Percentiles rank a stretch among this genome's conserved stretches.
phyloP scores from a whole-genome alignment of 2,888 invertebrate species.

The Silvanus unidentatus region DNA sequence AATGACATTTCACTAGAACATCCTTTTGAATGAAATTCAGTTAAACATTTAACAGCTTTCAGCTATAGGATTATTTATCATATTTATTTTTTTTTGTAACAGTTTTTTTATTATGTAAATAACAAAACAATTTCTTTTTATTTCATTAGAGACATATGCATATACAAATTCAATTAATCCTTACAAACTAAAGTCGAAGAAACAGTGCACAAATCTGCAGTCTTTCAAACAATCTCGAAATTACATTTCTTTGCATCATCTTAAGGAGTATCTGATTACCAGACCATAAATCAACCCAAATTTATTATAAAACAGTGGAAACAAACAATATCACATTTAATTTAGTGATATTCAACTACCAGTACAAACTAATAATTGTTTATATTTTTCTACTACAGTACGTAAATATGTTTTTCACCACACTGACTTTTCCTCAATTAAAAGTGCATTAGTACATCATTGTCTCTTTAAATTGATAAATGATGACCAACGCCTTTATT shows the following conservation, averaged over 20 bases:
- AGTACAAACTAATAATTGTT: no score
- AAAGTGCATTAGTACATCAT: no score
- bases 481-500: no score
- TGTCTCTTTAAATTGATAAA: no score
- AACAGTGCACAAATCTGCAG: slow-evolving; percentile 2
- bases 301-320: no score
- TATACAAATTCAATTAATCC: neutral
- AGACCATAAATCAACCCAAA: no score
- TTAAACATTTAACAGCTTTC: neutral
- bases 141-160: neutral
- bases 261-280: no score
- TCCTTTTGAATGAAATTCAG: neutral
- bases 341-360: no score
- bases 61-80: neutral
- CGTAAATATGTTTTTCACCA: no score
- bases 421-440: no score
- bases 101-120: neutral
- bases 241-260: neutral
- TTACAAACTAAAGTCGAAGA: slow-evolving; percentile 1
- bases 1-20: neutral
- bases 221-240: slow-evolving; percentile 3
- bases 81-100: neutral
- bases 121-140: slow-evolving; percentile 1
- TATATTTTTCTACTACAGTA: no score
- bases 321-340: no score